Base-by-base conservation (phyloP, 2,797 vertebrate species). In the Eurystomus glaucurus region DNA sequence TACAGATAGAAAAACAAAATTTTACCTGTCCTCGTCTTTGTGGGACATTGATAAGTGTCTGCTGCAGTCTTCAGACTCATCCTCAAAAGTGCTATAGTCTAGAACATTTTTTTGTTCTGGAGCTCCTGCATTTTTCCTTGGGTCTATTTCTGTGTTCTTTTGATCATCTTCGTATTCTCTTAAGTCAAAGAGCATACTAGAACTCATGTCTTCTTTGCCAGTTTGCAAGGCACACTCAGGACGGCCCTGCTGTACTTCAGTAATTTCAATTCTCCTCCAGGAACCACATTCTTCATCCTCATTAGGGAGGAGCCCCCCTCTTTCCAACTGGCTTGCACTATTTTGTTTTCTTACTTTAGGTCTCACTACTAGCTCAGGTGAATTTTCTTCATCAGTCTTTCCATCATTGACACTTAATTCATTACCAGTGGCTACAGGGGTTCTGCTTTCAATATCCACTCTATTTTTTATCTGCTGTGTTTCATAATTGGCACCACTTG, bases 271-370 rank as follows among this genome's bases (percentile, higher is more conserved):
- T 97, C 87, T 95, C 21, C 78, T 96, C 71, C 96, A 93, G 65
- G 80, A 96, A 89, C 25, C 93, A 82, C 71, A 77, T 71, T 97
- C 95, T 57, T 45, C 45, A 55, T n/a, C 45, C 19, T 96, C 96
- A 81, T 43, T 88, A 66, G 35, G 66, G 25, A 97, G 29, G 58
- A 83, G 33, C 5, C 52, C 46, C 54, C 97, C 97, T 94, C 96
- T 97, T 46, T 97, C 97, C 51, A 98, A 72, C 6, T 88, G 94
- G 33, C 84, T 96, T 70, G 97, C 77, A 92, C 88, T 88, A 70
- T 92, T 71, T 84, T 96, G 94, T 93, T 98, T 98, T 82, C 98
- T 98, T 95, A 98, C 96, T 98, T 99, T 99, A 93, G 98, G 98
- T 95, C 99, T 98, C 39, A 99, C 99, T 60, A 99, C 98, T 79